Base-by-base conservation (phyloP, 2,797 vertebrate genomes). In the Megalops cyprinoides region DNA sequence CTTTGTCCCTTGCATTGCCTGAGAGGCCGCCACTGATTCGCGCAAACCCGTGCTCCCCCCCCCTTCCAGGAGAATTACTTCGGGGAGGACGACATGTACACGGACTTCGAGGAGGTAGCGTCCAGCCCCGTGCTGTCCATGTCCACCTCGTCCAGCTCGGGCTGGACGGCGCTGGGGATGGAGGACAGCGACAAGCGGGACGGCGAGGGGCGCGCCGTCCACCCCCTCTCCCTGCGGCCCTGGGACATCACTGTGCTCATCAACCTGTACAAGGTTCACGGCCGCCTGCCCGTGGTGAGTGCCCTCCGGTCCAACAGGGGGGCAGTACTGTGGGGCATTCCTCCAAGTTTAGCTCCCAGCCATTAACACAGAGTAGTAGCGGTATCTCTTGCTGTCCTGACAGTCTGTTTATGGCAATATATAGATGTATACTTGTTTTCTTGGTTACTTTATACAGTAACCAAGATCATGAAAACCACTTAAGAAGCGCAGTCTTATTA, bases 181-280 rank as follows among this genome's bases (percentile, higher is more conserved):
- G 97, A 97, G 80, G 93, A 94, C 79, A 91, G 90, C 15, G 93
- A 94, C 25, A 94, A 84, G 83, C 96, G 90, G 83, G 94, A 93
- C 65, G 89, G 78, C 12, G 96, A 96, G 5, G 25, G 79, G 25
- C 96, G 94, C 25, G 87, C 93, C 0, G 81, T 96, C 74, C 96
- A 98, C 83, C 97, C 97, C 0, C 93, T 99, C 31, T 91, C 95
- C 78, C 89, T 98, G 83, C 96, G 98, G 53, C 98, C 98, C 0
- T 99, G 98, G 98, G 97, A 99, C 85, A 99, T 99, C 91, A 99
- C 97, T 0, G 98, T 99, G 28, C 95, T 97, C 82, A 95, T 99
- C 82, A 99, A 99, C 92, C 92, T 99, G 82, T 97, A 98, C 92
- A 99, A 98, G 92, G 96, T 99, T 77, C 98, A 99, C n/a, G 97